Conservation (phyloP, 1,140 invertebrate species). For the Macrocentrus cingulum region DNA sequence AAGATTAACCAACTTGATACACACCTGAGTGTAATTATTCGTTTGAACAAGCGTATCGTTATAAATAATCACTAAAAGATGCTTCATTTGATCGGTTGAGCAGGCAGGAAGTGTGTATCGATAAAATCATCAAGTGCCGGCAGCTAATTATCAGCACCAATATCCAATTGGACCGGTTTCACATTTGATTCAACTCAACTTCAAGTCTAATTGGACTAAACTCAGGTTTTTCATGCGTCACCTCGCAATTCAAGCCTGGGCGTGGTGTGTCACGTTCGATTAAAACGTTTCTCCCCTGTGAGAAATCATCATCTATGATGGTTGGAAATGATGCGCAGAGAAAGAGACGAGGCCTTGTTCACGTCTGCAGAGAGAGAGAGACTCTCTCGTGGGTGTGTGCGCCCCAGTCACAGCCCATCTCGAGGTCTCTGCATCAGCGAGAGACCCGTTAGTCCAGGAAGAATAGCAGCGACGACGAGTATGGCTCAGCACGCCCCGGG, state of each 20-base stretch:
- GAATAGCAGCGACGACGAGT: constrained; percentile 30
- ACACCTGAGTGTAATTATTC: no score
- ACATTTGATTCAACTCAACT: constrained; percentile 25
- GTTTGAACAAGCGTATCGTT: no score
- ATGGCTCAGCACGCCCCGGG: constrained; percentile 30
- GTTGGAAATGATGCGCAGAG: background rate
- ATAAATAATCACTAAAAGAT: no score
- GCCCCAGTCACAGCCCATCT: constrained; percentile 7
- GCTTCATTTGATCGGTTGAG: no score
- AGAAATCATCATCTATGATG: no score
- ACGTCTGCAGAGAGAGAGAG: background rate
- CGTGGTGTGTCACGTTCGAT: background rate
- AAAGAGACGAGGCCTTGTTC: background rate
- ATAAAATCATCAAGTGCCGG: no score
- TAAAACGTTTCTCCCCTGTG: background rate
- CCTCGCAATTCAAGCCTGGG: background rate
- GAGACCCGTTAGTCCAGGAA: constrained; percentile 32
- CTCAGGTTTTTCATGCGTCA: background rate
- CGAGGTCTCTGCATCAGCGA: background rate
- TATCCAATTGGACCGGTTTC: background rate
- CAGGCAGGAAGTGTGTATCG: no score
- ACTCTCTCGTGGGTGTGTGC: constrained; percentile 19
- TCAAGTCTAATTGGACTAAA: constrained; percentile 49
- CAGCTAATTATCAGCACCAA: no score
- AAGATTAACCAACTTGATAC: no score